Base-by-base conservation (phyloP, 2,113 vertebrate genomes). In the Xenus cinereus region DNA sequence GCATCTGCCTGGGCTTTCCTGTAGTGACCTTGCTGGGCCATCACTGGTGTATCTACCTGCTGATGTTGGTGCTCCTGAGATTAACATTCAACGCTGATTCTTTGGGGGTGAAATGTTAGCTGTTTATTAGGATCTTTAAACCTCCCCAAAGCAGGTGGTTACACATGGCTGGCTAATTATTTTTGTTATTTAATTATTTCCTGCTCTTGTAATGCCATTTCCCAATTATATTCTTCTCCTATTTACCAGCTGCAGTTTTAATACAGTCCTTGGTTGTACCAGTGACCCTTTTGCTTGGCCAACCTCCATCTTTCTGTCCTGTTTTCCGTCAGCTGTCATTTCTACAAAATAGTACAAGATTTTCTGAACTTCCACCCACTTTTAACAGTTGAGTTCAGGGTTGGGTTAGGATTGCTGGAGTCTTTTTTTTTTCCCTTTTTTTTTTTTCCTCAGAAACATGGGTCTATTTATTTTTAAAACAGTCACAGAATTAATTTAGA, bases 301-400 rank as follows among this genome's bases (percentile, higher is more conserved):
- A 63, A 11, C 43, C 74, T 95, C 85, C 71, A 35, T 96, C 46
- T 78, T 90, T 93, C 72, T 93, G 71, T 83, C 82, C 90, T 96
- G 93, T 81, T 96, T 94, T 93, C 56, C 51, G n/a, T 95, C 85
- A 96, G 79, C 68, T 96, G 67, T 90, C 84, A 35, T 94, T 83
- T 72, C 74, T 72, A 14, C 53, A 75, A 68, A 95, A 72, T 50
- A 91, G 35, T 12, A 48, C 76, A 91, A 30, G 7, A 1, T 84
- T 92, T 95, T 81, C 86, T 95, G 37, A 86, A 63, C 68, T 93
- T 93, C 64, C 43, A 88, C 68, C 23, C 33, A 3, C 46, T 90
- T 83, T 46, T 73, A 86, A 30, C 54, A 56, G 72, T 59, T 1
- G 43, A 35, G 84, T 89, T 94, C 95, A 84, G 63, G 66, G 72